Evolutionary conservation across 2,113 vertebrate genomes (phyloP).

Genomic region (Malurus alboscapulatus): DNA sequence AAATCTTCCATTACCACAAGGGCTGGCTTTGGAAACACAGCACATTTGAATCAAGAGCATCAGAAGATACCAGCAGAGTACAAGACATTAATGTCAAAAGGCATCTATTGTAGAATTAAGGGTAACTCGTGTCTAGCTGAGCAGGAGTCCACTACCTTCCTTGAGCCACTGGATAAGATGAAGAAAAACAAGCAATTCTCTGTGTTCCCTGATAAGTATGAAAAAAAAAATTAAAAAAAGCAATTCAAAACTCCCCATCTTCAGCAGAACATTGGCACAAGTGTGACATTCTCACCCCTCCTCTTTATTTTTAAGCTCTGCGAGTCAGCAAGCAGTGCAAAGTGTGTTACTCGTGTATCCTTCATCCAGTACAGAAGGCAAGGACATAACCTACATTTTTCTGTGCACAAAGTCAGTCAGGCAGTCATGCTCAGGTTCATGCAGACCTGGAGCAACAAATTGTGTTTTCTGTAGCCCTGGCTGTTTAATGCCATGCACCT

Average conservation of each 20-base stretch:
- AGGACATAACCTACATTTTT: slow-evolving; percentile 22
- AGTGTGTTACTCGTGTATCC: background rate
- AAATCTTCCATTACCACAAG: slow-evolving; percentile 15
- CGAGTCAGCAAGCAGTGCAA: slow-evolving; percentile 22
- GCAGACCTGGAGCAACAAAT: background rate
- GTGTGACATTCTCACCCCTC: slow-evolving; percentile 26
- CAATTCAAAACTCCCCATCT: background rate
- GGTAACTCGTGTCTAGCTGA: background rate
- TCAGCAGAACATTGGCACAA: background rate
- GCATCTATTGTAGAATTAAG: background rate
- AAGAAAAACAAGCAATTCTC: background rate
- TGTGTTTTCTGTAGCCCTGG: background rate
- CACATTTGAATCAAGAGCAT: background rate
- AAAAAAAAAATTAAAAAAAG: background rate
- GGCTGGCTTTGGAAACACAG: background rate
- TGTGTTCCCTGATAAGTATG: background rate
- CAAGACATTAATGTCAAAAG: background rate
- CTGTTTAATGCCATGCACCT: background rate
- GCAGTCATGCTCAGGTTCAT: background rate
- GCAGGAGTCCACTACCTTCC: background rate
- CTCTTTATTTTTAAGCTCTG: slow-evolving; percentile 53
- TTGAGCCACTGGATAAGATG: background rate
- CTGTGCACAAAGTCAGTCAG: background rate
- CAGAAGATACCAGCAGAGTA: background rate
- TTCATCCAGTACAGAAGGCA: background rate